Percentiles rank a stretch among this genome's conserved stretches.
Conservation (phyloP, 2,888 invertebrate species). For the Clistopyga incitator region DNA sequence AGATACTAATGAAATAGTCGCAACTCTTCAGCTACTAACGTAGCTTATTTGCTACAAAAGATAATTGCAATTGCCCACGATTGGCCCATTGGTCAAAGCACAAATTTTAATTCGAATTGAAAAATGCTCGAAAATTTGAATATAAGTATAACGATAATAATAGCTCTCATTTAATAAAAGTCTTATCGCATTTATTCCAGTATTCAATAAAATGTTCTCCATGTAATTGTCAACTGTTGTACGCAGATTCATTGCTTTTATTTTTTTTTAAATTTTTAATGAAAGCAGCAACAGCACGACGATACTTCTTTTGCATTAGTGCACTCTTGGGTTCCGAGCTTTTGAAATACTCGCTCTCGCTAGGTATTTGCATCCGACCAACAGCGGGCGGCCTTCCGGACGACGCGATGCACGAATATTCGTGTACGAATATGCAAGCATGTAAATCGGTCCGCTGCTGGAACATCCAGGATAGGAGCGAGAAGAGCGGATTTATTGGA, state of each 20-base stretch:
- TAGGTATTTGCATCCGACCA: conserved; percentile 61
- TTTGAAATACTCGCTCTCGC: conserved; percentile 43
- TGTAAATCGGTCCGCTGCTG: conserved; percentile 59
- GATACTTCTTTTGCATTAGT: conserved; percentile 51
- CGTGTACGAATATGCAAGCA: conserved; percentile 70
- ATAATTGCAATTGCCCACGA: too few species aligned
- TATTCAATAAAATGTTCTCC: too few species aligned
- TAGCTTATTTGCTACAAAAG: too few species aligned
- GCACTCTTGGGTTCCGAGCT: conserved; percentile 24
- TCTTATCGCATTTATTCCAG: too few species aligned
- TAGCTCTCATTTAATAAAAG: too few species aligned
- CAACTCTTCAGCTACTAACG: too few species aligned
- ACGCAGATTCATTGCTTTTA: neutral
- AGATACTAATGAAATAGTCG: too few species aligned
- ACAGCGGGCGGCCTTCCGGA: conserved; percentile 40
- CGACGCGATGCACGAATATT: conserved; percentile 67
- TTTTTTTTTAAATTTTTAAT: too few species aligned
- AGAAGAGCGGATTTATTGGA: conserved; percentile 74
- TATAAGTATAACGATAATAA: too few species aligned
- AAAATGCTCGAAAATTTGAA: too few species aligned
- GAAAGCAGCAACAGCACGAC: conserved; percentile 34
- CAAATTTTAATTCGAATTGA: too few species aligned
- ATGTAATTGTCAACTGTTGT: neutral
- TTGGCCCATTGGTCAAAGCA: too few species aligned
- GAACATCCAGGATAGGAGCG: conserved; percentile 55